Percentiles rank a stretch among this genome's conserved stretches.
Conservation (phyloP, 2,797 vertebrate genomes). For the Poeciliopsis presidionis region DNA sequence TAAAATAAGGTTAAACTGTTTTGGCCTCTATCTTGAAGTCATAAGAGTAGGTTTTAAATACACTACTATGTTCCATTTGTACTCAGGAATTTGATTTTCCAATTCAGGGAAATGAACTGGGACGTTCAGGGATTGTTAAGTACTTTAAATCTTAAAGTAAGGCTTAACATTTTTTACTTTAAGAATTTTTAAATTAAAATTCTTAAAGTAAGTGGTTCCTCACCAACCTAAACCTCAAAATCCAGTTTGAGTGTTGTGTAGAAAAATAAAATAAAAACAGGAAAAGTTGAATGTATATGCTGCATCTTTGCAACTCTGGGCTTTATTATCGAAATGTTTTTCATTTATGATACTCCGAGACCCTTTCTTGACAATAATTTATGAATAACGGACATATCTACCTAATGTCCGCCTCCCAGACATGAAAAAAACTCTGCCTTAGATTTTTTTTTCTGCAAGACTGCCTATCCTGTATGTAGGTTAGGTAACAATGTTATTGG, state of each 20-base stretch:
- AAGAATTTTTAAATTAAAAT: neutral
- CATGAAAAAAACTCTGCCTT: no score
- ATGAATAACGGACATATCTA: no score
- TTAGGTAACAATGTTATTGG: conserved; percentile 25
- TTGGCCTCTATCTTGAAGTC: neutral
- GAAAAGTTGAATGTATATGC: neutral
- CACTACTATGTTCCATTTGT: neutral
- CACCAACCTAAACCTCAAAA: neutral
- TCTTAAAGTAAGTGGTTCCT: neutral
- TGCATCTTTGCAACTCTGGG: neutral
- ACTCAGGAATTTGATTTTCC: neutral
- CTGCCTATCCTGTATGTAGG: conserved; percentile 22
- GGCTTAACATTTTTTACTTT: neutral
- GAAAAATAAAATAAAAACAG: neutral
- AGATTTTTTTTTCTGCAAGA: no score
- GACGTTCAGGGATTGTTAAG: no score
- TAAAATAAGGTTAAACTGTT: neutral
- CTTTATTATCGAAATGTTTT: no score
- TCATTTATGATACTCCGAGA: no score
- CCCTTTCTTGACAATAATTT: no score
- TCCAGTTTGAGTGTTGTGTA: neutral
- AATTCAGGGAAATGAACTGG: neutral
- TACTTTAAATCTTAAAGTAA: neutral
- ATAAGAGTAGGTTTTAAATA: neutral
- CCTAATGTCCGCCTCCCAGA: no score